phyloP scores from a whole-genome alignment of 2,113 vertebrate genomes.

The Aptenodytes patagonicus region DNA sequence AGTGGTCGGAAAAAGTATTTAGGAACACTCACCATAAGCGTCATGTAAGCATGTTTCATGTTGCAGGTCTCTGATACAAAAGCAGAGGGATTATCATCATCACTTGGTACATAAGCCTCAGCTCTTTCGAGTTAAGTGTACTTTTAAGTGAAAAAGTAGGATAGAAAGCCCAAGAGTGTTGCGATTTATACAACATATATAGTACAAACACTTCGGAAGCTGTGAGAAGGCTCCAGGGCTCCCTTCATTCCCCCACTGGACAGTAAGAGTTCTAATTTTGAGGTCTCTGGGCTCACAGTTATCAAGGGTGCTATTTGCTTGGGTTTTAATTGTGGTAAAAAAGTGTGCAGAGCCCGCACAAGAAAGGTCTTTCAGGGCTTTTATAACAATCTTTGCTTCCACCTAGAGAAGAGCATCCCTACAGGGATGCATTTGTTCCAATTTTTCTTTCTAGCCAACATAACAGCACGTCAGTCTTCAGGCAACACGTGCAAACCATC shows the following conservation, averaged over 20 bases:
- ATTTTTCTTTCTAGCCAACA: background rate
- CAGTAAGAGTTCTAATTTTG: background rate
- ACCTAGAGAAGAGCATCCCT: background rate
- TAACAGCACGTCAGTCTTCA: background rate
- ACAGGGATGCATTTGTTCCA: background rate
- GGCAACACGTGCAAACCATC: background rate
- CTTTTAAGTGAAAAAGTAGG: background rate
- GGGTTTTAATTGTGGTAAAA: background rate
- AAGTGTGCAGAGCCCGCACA: rapidly evolving
- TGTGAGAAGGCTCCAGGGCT: background rate
- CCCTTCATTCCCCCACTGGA: background rate
- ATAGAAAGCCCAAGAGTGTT: background rate
- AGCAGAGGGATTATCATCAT: background rate
- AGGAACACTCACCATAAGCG: background rate
- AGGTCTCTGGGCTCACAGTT: background rate
- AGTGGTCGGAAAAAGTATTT: background rate
- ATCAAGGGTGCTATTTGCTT: background rate
- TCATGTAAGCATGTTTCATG: background rate
- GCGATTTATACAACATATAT: background rate
- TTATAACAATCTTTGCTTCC: background rate
- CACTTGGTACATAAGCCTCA: background rate
- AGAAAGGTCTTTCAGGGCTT: background rate
- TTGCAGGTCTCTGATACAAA: background rate
- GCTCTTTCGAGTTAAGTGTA: background rate
- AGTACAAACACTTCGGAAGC: background rate